Conservation (phyloP, 1,140 invertebrate genomes). For the Cyclargus thomasi region DNA sequence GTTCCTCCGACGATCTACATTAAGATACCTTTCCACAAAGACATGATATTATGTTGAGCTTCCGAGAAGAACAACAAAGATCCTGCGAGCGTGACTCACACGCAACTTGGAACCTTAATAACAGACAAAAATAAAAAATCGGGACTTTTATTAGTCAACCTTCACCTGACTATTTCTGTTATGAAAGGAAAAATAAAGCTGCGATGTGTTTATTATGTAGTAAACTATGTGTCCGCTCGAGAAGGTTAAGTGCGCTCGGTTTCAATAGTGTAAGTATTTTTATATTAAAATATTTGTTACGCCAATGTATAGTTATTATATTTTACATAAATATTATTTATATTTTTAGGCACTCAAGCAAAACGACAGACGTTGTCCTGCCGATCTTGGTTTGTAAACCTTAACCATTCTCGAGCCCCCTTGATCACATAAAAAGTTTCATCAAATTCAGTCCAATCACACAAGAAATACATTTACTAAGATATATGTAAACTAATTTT, state of each 20-base stretch:
- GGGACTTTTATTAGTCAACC: conserved; percentile 4
- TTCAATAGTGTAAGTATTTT: too few relatives aligned
- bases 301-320: too few relatives aligned
- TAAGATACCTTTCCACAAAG: conserved; percentile 66
- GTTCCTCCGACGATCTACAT: conserved; percentile 71
- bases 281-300: too few relatives aligned
- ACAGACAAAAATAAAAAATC: conserved; percentile 48
- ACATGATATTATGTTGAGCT: conserved; percentile 40
- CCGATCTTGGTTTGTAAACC: too few relatives aligned
- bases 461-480: too few relatives aligned
- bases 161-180: background rate
- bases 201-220: background rate
- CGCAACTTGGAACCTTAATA: conserved; percentile 35
- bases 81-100: conserved; percentile 68
- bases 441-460: too few relatives aligned
- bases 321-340: too few relatives aligned
- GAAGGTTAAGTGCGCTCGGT: background rate
- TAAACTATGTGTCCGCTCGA: background rate
- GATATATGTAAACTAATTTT: too few relatives aligned
- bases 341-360: too few relatives aligned
- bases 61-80: conserved; percentile 71
- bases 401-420: too few relatives aligned
- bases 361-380: too few relatives aligned
- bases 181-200: background rate
- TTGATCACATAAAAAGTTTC: too few relatives aligned